Evolutionary conservation across 2,888 invertebrate genomes (phyloP).

Genomic region (Acleris sparsana): DNA sequence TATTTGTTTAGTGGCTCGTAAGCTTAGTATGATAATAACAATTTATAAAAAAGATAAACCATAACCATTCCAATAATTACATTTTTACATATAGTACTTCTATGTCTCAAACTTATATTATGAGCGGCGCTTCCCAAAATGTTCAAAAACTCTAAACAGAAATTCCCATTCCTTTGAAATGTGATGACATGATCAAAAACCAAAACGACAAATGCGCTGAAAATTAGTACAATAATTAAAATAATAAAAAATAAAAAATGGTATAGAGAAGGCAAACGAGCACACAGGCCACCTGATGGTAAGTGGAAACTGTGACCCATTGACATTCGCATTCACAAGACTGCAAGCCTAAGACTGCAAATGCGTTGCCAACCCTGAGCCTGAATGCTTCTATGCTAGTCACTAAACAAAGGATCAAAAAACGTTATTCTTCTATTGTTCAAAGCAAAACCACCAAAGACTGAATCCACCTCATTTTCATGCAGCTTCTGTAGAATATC

Average conservation of each 20-base stretch:
- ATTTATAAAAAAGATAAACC: slow-evolving; percentile 37
- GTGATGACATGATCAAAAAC: neutral
- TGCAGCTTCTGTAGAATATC: slow-evolving; percentile 22
- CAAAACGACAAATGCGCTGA: slow-evolving; percentile 18
- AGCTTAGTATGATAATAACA: slow-evolving; percentile 38
- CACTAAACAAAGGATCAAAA: slow-evolving; percentile 33
- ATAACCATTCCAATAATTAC: slow-evolving; percentile 31
- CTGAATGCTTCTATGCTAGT: no score
- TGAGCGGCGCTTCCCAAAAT: slow-evolving; percentile 15
- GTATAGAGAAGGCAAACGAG: no score
- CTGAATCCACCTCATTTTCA: slow-evolving; percentile 30
- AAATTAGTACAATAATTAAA: slow-evolving; percentile 15
- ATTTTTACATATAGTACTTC: slow-evolving; percentile 4
- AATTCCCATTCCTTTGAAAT: neutral
- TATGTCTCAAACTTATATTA: neutral
- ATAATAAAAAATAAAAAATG: no score
- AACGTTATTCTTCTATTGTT: slow-evolving; percentile 6
- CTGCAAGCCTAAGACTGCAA: no score
- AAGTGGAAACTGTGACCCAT: no score
- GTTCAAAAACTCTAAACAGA: slow-evolving; percentile 4
- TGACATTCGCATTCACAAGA: no score
- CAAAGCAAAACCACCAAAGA: slow-evolving; percentile 34
- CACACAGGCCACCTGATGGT: no score
- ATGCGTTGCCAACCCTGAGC: no score
- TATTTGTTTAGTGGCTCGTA: slow-evolving; percentile 27